Percentiles rank a stretch among this genome's conserved stretches.
phyloP scores from a whole-genome alignment of 2,888 invertebrate species.

The Euclidia mi region DNA sequence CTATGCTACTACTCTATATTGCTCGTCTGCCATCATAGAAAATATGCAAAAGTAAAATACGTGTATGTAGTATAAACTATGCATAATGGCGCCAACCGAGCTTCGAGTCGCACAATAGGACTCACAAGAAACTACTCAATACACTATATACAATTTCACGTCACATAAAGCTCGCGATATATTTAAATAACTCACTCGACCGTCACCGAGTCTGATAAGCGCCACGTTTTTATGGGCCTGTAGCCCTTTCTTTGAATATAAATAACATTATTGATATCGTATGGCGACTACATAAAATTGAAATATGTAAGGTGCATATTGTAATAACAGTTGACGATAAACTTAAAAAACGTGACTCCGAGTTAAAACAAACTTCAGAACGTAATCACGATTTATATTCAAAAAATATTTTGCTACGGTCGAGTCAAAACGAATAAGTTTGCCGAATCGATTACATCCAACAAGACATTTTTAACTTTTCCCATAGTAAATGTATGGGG shows the following conservation, averaged over 20 bases:
- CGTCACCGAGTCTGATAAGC: constrained; percentile 1
- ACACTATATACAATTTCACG: constrained; percentile 1
- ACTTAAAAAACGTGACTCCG: constrained; percentile 18
- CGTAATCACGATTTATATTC: constrained; percentile 3
- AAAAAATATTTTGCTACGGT: constrained; percentile 6
- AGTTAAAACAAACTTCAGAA: constrained; percentile 16
- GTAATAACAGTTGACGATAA: constrained; percentile 15
- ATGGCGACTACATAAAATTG: constrained; percentile 11
- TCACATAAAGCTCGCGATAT: constrained; percentile 6
- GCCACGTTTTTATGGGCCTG: constrained; percentile 7
- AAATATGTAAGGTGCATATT: constrained; percentile 16
- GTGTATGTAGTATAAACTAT: neutral
- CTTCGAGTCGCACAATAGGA: neutral
- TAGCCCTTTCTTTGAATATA: constrained; percentile 10
- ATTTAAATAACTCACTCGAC: neutral
- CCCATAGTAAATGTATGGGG: too few species aligned
- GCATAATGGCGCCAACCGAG: neutral
- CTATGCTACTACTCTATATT: too few species aligned
- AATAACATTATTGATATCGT: constrained; percentile 13
- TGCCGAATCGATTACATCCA: constrained; percentile 2
- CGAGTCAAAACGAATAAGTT: neutral
- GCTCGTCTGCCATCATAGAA: too few species aligned
- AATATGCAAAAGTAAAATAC: too few species aligned
- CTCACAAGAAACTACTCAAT: neutral
- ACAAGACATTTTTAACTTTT: neutral